Conservation (phyloP, 2,888 invertebrate genomes). For the Sinhomidia bicolor region DNA sequence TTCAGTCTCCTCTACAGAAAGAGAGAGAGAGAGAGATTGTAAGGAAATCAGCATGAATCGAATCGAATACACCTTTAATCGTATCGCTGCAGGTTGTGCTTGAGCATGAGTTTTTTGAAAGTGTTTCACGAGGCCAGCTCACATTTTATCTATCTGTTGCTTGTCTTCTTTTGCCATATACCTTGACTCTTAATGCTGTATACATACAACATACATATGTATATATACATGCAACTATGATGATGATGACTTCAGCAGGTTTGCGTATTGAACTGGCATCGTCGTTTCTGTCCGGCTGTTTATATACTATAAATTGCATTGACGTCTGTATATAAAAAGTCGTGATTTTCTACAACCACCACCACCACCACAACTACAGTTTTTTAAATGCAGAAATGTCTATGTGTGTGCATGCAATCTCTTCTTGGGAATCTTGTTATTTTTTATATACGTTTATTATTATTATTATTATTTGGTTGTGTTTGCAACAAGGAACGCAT, state of each 20-base stretch:
- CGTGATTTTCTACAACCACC: conserved; percentile 31
- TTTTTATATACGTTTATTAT: neutral
- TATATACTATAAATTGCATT: neutral
- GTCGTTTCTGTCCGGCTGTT: conserved; percentile 35
- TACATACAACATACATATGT: neutral
- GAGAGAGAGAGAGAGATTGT: neutral
- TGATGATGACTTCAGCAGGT: conserved; percentile 37
- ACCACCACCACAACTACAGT: neutral
- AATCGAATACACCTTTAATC: conserved; percentile 58
- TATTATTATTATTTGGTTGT: neutral
- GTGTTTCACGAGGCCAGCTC: conserved; percentile 69
- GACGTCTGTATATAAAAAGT: conserved; percentile 50
- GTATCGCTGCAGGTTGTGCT: conserved; percentile 69
- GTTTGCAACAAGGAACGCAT: neutral
- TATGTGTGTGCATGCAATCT: neutral
- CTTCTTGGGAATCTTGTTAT: neutral
- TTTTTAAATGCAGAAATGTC: neutral
- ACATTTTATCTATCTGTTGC: conserved; percentile 54
- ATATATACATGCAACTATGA: too few relatives aligned
- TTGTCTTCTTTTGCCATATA: conserved; percentile 4
- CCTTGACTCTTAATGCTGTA: neutral
- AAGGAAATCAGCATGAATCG: conserved; percentile 44
- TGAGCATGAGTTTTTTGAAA: conserved; percentile 64
- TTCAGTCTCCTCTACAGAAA: neutral
- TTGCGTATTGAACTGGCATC: conserved; percentile 13